Percentiles rank a stretch among this genome's conserved stretches.
phyloP scores from a whole-genome alignment of 2,888 invertebrate genomes.

The Chymomyza amoena region DNA sequence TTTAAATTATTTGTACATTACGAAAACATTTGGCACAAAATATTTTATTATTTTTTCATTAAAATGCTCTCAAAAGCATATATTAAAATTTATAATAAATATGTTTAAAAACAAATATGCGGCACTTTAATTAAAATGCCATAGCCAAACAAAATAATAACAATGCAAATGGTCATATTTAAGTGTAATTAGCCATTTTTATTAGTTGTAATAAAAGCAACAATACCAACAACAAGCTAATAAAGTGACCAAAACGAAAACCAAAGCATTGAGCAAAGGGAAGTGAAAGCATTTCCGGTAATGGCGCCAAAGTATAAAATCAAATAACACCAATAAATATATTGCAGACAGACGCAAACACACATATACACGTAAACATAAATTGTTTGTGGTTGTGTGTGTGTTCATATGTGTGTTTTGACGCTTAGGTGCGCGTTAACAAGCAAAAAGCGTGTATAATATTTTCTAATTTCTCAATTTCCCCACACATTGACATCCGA shows the following conservation, averaged over 20 bases:
- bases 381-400: conserved; percentile 18
- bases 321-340: conserved; percentile 33
- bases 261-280: conserved; percentile 19
- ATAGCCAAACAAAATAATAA: not conserved
- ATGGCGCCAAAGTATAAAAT: conserved; percentile 38
- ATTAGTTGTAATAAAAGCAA: conserved; percentile 18
- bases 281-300: not conserved
- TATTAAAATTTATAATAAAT: not conserved
- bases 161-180: conserved; percentile 23
- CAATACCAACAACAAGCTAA: conserved; percentile 4
- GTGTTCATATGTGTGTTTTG: not conserved
- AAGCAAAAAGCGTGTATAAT: conserved; percentile 62
- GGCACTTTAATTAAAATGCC: not conserved
- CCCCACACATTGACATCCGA: conserved; percentile 74
- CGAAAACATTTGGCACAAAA: not conserved
- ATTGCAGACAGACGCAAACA: conserved; percentile 1
- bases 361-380: conserved; percentile 21
- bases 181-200: conserved; percentile 30
- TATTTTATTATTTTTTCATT: not conserved
- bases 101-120: not conserved
- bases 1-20: no score
- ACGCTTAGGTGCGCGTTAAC: conserved; percentile 57
- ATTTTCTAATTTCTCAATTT: conserved; percentile 75
- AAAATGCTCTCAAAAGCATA: not conserved
- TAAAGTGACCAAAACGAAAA: conserved; percentile 17